Conservation (phyloP, 2,797 vertebrate species). For the Danio aesculapii region DNA sequence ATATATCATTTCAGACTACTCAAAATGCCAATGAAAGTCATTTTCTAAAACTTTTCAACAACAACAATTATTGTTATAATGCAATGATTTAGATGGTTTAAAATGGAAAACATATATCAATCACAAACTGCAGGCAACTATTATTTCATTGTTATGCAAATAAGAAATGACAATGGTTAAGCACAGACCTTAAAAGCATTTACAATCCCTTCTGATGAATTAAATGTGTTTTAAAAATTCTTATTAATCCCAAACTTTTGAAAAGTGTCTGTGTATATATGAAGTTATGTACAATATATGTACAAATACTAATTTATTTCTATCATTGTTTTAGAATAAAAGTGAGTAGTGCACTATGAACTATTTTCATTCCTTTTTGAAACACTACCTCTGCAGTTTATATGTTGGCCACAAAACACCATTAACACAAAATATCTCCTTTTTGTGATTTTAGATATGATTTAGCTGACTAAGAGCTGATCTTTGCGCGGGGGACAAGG, state of each 20-base stretch:
- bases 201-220: too few species aligned
- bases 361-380: not conserved
- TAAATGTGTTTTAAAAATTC: not conserved
- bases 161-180: too few species aligned
- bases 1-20: too few species aligned
- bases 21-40: too few species aligned
- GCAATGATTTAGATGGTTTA: too few species aligned
- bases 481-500: constrained; percentile 48
- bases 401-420: not conserved
- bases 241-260: not conserved
- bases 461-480: constrained; percentile 35
- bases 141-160: too few species aligned
- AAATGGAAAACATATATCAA: too few species aligned
- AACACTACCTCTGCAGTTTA: not conserved
- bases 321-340: not conserved
- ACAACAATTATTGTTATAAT: too few species aligned
- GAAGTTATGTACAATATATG: not conserved
- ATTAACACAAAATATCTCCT: not conserved
- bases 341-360: not conserved
- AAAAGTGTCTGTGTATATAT: not conserved
- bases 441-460: constrained; percentile 15
- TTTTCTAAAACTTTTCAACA: too few species aligned
- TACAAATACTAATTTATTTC: not conserved
- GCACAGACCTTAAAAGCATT: too few species aligned
- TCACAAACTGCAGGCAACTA: too few species aligned